Evolutionary conservation across 2,797 vertebrate genomes (phyloP).

Genomic region (Anolis apletophallus): DNA sequence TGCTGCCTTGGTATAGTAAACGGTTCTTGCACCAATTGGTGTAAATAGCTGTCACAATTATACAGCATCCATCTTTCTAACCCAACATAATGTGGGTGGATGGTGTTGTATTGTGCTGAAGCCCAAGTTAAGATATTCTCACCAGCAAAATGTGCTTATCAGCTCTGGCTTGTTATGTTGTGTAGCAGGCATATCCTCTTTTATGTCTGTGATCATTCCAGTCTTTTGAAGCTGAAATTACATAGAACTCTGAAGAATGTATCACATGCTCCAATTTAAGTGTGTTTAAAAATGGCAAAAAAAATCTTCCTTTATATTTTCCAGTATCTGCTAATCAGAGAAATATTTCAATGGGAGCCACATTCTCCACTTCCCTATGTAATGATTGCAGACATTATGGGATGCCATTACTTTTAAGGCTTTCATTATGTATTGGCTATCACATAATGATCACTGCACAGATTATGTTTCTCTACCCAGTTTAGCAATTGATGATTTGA

Average conservation of each 20-base stretch:
- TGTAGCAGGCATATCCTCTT: background rate
- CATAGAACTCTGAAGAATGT: background rate
- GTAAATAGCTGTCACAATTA: background rate
- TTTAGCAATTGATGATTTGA: background rate
- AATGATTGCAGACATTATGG: background rate
- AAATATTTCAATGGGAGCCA: background rate
- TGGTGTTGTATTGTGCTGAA: constrained; percentile 40
- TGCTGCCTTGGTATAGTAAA: constrained; percentile 22
- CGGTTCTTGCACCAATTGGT: constrained; percentile 26
- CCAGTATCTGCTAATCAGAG: background rate
- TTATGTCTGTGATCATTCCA: constrained; percentile 6
- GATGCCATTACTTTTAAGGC: constrained; percentile 1
- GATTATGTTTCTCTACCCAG: background rate
- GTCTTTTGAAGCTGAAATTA: constrained; percentile 20
- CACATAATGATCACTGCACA: constrained; percentile 3
- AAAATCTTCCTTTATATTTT: background rate
- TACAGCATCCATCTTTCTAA: constrained; percentile 4
- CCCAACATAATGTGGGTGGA: constrained; percentile 22
- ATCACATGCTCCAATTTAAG: background rate
- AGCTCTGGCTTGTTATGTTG: background rate
- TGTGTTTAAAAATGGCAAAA: constrained; percentile 23
- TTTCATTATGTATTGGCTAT: constrained; percentile 19
- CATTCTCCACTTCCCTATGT: constrained; percentile 9
- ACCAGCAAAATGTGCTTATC: background rate
- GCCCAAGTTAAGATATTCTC: background rate